Percentiles rank a stretch among this genome's conserved stretches.
These are phyloP conservation scores for Cryptocheilus praepositus DNA, from an alignment of 2,888 invertebrate species.

Conservation along the genomic window DNA sequence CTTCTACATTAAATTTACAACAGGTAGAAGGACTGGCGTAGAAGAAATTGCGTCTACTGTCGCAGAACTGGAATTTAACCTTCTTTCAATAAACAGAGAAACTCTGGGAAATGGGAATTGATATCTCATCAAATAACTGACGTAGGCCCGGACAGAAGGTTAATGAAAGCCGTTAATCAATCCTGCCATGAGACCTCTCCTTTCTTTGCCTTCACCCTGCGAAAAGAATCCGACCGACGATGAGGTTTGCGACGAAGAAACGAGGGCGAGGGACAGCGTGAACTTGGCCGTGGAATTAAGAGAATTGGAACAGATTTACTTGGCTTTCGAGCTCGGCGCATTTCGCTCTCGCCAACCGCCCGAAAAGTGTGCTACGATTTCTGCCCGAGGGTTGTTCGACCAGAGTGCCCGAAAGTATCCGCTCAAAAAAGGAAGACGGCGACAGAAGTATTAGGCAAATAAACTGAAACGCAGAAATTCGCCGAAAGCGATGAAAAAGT, in stretches of 20 bases:
- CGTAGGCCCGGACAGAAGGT: conserved; percentile 4
- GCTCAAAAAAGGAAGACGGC: too few species aligned
- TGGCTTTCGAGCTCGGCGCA: conserved; percentile 40
- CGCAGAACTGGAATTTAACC: too few species aligned
- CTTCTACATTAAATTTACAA: too few species aligned
- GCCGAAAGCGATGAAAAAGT: not conserved
- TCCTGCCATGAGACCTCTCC: not conserved
- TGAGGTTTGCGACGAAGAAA: conserved; percentile 8
- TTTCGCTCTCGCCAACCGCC: conserved; percentile 19
- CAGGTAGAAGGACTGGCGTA: too few species aligned
- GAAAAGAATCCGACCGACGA: not conserved
- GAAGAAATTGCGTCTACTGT: too few species aligned
- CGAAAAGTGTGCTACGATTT: not conserved
- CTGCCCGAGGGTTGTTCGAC: too few species aligned
- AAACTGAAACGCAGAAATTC: too few species aligned
- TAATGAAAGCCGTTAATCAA: conserved; percentile 10
- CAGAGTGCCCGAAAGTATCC: too few species aligned
- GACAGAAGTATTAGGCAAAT: too few species aligned
- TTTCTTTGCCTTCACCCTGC: not conserved
- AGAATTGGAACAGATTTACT: conserved; percentile 61
- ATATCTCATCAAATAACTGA: conserved; percentile 6
- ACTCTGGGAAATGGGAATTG: not conserved
- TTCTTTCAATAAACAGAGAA: too few species aligned
- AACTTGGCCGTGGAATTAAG: conserved; percentile 41
- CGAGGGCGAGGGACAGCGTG: conserved; percentile 45